A percentile compares a stretch with the other conserved stretches of the same genome.
These are phyloP conservation scores for Lithophane socia DNA, from an alignment of 2,888 invertebrate genomes.

Conservation along the genomic window DNA sequence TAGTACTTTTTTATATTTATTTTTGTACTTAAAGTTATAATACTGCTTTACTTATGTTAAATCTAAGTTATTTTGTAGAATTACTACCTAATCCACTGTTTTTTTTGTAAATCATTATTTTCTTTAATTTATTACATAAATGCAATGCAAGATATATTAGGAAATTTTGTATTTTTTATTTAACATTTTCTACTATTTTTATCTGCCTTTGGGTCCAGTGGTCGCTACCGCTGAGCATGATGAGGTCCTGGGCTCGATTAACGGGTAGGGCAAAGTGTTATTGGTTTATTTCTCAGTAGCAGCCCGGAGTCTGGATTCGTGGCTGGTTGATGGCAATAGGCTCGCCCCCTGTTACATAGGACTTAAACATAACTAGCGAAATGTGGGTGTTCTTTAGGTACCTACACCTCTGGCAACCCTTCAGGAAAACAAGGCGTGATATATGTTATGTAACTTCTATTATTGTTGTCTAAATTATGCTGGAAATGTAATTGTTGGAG, in stretches of 20 bases:
- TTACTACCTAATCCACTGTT: background rate
- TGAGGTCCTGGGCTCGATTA: too few relatives aligned
- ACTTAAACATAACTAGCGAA: too few relatives aligned
- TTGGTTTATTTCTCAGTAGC: too few relatives aligned
- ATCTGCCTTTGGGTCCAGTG: background rate
- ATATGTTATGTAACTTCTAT: background rate
- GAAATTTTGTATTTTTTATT: background rate
- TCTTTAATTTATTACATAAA: background rate
- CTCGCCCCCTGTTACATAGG: too few relatives aligned
- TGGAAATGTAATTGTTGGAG: background rate
- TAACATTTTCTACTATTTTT: background rate
- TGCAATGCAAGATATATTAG: background rate
- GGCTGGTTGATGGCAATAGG: too few relatives aligned
- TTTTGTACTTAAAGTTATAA: conserved; percentile 54
- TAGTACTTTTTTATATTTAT: conserved; percentile 49
- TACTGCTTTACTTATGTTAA: conserved; percentile 25
- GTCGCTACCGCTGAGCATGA: background rate
- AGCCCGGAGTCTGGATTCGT: too few relatives aligned
- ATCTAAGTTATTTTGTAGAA: conserved; percentile 36
- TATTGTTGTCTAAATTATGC: background rate
- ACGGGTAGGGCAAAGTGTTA: too few relatives aligned
- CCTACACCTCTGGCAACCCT: too few relatives aligned
- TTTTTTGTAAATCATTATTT: conserved; percentile 7
- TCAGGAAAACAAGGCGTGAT: background rate
- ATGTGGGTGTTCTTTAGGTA: too few relatives aligned